Evolutionary conservation across 2,888 invertebrate genomes (phyloP).

Genomic region (Cheilosia scutellata): DNA sequence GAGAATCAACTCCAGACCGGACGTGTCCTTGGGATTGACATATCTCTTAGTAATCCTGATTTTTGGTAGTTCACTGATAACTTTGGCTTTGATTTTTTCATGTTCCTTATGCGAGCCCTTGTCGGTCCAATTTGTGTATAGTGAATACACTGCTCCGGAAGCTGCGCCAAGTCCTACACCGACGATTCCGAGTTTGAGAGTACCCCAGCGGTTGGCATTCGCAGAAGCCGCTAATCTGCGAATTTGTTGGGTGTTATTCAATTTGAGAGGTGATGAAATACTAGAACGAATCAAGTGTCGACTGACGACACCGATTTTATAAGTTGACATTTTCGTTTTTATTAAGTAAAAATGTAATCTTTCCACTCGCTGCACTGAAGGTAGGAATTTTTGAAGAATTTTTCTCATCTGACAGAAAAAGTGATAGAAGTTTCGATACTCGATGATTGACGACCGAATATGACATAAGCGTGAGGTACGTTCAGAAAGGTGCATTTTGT

Average conservation of each 20-base stretch:
- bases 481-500: neutral
- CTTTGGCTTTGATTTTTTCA: constrained; percentile 79
- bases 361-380: neutral
- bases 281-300: constrained; percentile 42
- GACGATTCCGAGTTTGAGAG: constrained; percentile 85
- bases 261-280: constrained; percentile 20
- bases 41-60: constrained; percentile 87
- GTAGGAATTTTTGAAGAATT: constrained; percentile 23
- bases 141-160: constrained; percentile 85
- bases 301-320: constrained; percentile 50
- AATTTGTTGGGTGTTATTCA: constrained; percentile 51
- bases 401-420: constrained; percentile 46
- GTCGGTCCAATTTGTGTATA: constrained; percentile 80
- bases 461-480: constrained; percentile 32
- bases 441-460: constrained; percentile 14
- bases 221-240: constrained; percentile 55
- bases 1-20: constrained; percentile 91
- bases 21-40: constrained; percentile 87
- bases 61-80: constrained; percentile 85
- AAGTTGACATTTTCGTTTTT: constrained; percentile 67
- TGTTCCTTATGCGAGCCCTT: constrained; percentile 83
- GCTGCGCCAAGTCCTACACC: constrained; percentile 87
- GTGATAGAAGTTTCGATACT: constrained; percentile 41
- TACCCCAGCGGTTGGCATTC: constrained; percentile 76
- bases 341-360: constrained; percentile 23